A percentile compares a stretch with the other conserved stretches of the same genome.
Conservation (phyloP, 2,113 vertebrate genomes). For the Lathamus discolor region DNA sequence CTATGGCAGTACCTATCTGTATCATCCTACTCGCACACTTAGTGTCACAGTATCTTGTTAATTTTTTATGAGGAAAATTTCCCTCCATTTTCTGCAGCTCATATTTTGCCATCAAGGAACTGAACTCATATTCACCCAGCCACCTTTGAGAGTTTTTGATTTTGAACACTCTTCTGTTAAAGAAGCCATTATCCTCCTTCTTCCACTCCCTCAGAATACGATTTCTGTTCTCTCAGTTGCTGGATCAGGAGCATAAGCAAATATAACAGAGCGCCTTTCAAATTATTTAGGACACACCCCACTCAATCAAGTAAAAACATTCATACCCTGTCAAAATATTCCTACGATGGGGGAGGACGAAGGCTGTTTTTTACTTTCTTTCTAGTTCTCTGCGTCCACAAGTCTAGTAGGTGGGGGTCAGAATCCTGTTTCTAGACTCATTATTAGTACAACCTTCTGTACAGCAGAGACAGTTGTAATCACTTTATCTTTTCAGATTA, state of each 20-base stretch:
- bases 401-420: background rate
- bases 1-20: background rate
- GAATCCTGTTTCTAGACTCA: background rate
- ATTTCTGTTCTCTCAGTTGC: background rate
- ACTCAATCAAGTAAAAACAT: background rate
- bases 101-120: background rate
- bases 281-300: background rate
- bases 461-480: background rate
- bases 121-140: background rate
- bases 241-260: background rate
- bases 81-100: background rate
- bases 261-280: background rate
- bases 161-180: background rate
- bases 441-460: background rate
- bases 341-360: accelerated
- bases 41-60: background rate
- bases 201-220: background rate
- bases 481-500: background rate
- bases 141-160: background rate
- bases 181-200: background rate
- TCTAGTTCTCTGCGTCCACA: background rate
- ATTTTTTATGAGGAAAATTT: background rate
- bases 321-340: background rate
- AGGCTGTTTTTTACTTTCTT: background rate
- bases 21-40: background rate